Conservation (phyloP, 2,888 invertebrate species). For the Ferdinandea cuprea region DNA sequence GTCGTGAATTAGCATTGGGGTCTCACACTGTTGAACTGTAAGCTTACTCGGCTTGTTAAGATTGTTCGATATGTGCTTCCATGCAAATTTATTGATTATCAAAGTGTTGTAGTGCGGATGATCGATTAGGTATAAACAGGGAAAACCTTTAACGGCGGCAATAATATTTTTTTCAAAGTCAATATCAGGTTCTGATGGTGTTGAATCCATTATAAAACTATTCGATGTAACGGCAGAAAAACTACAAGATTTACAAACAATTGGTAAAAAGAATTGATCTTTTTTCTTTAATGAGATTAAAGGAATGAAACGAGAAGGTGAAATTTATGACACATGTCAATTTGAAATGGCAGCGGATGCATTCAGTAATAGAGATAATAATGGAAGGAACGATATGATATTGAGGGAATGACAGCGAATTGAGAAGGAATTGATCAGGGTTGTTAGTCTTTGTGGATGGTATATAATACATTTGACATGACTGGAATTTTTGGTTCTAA, state of each 20-base stretch:
- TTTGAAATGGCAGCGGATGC: background rate
- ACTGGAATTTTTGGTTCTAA: too few species aligned
- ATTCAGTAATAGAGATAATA: background rate
- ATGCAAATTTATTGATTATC: slow-evolving; percentile 23
- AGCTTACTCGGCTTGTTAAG: slow-evolving; percentile 21
- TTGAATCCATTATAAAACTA: background rate
- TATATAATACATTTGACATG: too few species aligned
- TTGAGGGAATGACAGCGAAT: background rate
- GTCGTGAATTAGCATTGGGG: background rate
- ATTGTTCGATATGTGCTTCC: background rate
- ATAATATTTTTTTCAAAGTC: slow-evolving; percentile 26
- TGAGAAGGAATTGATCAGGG: background rate
- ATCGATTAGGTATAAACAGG: slow-evolving; percentile 8
- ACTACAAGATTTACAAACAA: background rate
- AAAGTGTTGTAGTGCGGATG: slow-evolving; percentile 7
- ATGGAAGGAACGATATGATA: slow-evolving; percentile 36
- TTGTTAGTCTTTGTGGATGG: background rate
- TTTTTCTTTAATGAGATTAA: background rate
- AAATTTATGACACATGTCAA: slow-evolving; percentile 21
- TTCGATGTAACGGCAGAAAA: background rate
- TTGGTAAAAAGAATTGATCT: too few species aligned
- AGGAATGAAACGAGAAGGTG: slow-evolving; percentile 3
- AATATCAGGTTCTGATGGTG: background rate
- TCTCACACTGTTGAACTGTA: background rate
- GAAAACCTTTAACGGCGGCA: background rate